Base-by-base conservation (phyloP, 2,888 invertebrate species). In the Drosophila fulvimacula region DNA sequence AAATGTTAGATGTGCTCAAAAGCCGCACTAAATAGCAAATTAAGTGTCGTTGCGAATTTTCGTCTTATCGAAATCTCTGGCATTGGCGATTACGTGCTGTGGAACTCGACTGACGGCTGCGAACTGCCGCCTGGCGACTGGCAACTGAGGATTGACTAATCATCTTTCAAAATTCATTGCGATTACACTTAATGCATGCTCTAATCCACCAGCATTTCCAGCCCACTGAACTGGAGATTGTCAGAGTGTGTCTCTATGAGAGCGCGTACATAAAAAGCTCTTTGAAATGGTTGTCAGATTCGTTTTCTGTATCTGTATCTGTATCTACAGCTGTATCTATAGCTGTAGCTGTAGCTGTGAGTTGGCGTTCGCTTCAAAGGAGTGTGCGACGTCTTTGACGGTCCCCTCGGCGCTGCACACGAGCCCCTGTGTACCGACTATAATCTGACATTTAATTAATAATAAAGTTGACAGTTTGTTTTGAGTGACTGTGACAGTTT, bases 361-460 rank as follows among this genome's bases (percentile, higher is more conserved):
- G 62, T 69, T 71, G 69, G 67, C 64, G 56, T 61, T 57, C 34
- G 81, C 72, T 77, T 83, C 86, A 82, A 82, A 82, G 84, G 80
- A 86, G 86, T 75, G 75, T 83, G 82, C 83, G 73, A 71, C 64
- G 70, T 70, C 84, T 86, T 79, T 77, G 84, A 73, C 81, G 72
- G 74, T 51, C 71, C 69, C 49, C 46, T 55, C 34, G 34, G 30
- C 59, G 44, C 51, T 38, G 34, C 46, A 44, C 42, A 49, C 9
- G 39, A 34, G 61, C 34, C 46, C 10, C 19, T 64, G 70, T 61
- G 71, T 67, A 74, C n/a, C 76, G 79, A 82, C 78, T 82, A 77
- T 86, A 90, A 90, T 87, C 90, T 90, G 90, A 85, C 90, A 89
- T 88, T 90, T 90, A 91, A 90, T 91, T 91, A 91, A 89, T 91